These are phyloP conservation scores for Coccyzus lansbergi DNA, from an alignment of 2,797 vertebrate genomes.

Conservation along the genomic window DNA sequence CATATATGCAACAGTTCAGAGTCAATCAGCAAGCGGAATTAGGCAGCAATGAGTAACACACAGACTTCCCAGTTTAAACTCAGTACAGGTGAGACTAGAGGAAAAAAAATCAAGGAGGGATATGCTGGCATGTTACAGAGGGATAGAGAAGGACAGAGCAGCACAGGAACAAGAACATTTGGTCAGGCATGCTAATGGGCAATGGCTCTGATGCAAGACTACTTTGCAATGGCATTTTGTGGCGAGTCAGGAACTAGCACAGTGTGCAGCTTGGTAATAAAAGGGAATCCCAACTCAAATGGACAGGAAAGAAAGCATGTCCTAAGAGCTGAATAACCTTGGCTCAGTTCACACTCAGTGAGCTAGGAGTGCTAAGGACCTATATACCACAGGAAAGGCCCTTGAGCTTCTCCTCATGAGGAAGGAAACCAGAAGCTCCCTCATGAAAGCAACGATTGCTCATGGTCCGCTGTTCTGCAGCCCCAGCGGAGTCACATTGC, in stretches of 20 bases:
- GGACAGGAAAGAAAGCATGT: neutral
- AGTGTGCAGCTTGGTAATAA: neutral
- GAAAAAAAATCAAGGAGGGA: neutral
- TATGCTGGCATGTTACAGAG: neutral
- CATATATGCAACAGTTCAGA: neutral
- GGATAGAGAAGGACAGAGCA: neutral
- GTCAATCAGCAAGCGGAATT: slow-evolving; percentile 16
- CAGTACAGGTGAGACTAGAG: neutral
- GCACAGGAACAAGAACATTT: neutral
- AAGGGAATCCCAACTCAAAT: neutral
- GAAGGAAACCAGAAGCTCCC: neutral
- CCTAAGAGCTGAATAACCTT: neutral
- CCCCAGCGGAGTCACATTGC: neutral
- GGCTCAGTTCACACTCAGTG: neutral
- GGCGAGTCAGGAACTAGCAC: neutral
- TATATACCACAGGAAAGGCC: neutral
- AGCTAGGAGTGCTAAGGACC: neutral
- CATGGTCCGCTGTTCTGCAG: neutral
- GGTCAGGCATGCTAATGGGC: neutral
- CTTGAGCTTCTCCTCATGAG: neutral
- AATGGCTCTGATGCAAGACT: neutral
- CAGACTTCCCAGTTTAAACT: neutral
- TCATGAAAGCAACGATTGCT: neutral
- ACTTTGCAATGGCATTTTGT: neutral
- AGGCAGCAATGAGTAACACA: neutral